Conservation (phyloP, 1,140 invertebrate genomes). For the Pseudachorutes palmiensis region DNA sequence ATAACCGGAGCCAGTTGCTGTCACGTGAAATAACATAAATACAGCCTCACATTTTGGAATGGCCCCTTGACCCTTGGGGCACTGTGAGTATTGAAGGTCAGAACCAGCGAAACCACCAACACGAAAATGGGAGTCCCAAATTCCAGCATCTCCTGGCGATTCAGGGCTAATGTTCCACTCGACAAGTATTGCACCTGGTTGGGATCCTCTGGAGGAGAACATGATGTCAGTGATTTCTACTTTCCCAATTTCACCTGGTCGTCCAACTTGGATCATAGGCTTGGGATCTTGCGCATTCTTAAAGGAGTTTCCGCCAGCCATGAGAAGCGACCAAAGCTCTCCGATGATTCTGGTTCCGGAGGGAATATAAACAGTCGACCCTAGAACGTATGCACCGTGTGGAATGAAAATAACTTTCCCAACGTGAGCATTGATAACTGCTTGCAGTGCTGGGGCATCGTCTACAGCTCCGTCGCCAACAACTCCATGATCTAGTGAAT, state of each 20-base stretch:
- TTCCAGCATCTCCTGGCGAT: constrained; percentile 19
- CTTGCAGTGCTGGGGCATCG: constrained; percentile 32
- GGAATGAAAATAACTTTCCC: constrained; percentile 33
- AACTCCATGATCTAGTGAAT: constrained; percentile 23
- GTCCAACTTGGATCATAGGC: constrained; percentile 32
- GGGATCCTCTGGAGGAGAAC: constrained; percentile 26
- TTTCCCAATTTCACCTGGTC: constrained; percentile 18
- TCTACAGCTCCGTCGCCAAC: constrained; percentile 28
- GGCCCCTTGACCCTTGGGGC: constrained; percentile 18
- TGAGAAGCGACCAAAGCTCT: constrained; percentile 30
- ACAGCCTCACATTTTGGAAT: constrained; percentile 22
- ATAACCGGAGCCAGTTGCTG: constrained; percentile 15
- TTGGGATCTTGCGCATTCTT: constrained; percentile 18
- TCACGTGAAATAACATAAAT: constrained; percentile 30
- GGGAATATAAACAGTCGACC: constrained; percentile 22
- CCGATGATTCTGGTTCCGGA: constrained; percentile 30
- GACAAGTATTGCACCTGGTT: constrained; percentile 32
- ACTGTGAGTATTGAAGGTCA: constrained; percentile 20
- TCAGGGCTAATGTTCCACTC: constrained; percentile 29
- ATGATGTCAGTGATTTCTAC: constrained; percentile 36
- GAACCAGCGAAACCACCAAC: constrained; percentile 30
- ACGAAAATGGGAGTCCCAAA: constrained; percentile 32
- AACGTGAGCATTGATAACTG: constrained; percentile 21
- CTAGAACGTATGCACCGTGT: constrained; percentile 27
- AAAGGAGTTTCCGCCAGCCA: constrained; percentile 30